These are phyloP conservation scores for Pseudomyrmex concolor DNA, from an alignment of 1,140 invertebrate genomes.

Conservation along the genomic window DNA sequence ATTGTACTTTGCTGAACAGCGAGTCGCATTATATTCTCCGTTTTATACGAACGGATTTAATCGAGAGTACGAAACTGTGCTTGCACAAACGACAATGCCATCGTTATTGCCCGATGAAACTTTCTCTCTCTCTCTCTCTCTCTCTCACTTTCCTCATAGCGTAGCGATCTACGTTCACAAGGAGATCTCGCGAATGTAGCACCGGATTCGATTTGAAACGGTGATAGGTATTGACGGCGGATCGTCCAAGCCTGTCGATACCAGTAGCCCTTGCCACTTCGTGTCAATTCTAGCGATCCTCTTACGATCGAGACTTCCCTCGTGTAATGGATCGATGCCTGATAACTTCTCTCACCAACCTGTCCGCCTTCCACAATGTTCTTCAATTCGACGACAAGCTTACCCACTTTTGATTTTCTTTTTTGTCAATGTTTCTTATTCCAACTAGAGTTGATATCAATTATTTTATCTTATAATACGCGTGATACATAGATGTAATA, in stretches of 20 bases:
- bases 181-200: slow-evolving; percentile 47
- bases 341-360: background rate
- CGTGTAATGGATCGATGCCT: slow-evolving; percentile 4
- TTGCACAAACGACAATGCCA: slow-evolving; percentile 22
- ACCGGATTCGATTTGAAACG: slow-evolving; percentile 30
- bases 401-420: background rate
- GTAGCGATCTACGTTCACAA: background rate
- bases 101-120: background rate
- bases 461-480: background rate
- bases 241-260: slow-evolving; percentile 52
- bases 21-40: background rate
- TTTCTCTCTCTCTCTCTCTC: background rate
- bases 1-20: no score
- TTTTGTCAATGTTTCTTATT: background rate
- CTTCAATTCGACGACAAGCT: background rate
- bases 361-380: background rate
- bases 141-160: no score
- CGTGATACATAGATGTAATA: background rate
- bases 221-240: slow-evolving; percentile 39
- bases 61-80: background rate
- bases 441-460: background rate
- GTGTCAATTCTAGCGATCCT: slow-evolving; percentile 54
- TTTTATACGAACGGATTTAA: slow-evolving; percentile 19
- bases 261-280: slow-evolving; percentile 54
- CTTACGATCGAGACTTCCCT: slow-evolving; percentile 28